Evolutionary conservation across 2,888 invertebrate genomes (phyloP).

Genomic region (Cephus pygmeus): DNA sequence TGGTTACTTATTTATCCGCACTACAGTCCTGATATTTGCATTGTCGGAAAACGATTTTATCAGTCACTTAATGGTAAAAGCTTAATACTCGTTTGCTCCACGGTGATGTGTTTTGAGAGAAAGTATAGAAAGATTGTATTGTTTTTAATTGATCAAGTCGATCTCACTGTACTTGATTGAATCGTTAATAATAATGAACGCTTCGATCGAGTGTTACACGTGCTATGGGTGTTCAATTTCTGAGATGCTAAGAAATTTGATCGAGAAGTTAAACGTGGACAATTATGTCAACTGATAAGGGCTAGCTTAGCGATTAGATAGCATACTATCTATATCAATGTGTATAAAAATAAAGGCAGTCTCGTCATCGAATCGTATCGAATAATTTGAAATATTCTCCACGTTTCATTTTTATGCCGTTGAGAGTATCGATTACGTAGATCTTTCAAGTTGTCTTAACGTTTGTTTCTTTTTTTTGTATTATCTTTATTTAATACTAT

Average conservation of each 20-base stretch:
- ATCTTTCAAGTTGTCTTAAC: not conserved
- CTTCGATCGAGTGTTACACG: not conserved
- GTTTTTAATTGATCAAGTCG: too few relatives aligned
- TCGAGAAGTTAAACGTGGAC: not conserved
- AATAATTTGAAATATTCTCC: not conserved
- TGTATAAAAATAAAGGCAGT: not conserved
- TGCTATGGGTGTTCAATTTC: not conserved
- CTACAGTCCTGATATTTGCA: not conserved
- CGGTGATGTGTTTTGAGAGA: not conserved
- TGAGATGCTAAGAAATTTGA: not conserved
- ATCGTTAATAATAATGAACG: too few relatives aligned
- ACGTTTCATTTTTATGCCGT: not conserved
- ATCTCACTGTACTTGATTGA: too few relatives aligned
- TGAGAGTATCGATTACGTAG: not conserved
- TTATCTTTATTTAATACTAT: not conserved
- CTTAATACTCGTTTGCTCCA: not conserved
- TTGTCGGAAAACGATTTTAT: not conserved
- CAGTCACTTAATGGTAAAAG: not conserved
- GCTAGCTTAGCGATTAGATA: not conserved
- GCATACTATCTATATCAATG: not conserved
- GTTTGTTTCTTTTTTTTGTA: not conserved
- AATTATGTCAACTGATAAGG: not conserved
- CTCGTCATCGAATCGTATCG: not conserved
- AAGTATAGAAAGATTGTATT: not conserved
- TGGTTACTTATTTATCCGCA: not conserved